A percentile compares a stretch with the other conserved stretches of the same genome.
Evolutionary conservation across 2,113 vertebrate species (phyloP).

Genomic region (Elgaria multicarinata): DNA sequence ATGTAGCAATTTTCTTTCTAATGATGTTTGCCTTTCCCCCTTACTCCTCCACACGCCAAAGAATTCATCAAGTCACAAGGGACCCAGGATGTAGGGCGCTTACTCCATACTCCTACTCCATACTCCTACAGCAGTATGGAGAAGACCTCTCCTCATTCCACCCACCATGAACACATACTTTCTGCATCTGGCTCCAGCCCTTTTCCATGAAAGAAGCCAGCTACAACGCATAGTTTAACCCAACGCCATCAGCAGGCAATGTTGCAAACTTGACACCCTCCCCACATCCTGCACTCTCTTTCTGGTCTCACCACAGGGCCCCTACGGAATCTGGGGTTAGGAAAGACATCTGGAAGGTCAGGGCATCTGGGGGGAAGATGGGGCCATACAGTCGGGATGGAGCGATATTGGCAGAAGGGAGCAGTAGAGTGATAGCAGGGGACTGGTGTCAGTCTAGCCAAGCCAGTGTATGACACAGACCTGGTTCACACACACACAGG

Average conservation of each 20-base stretch:
- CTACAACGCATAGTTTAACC: too few relatives aligned
- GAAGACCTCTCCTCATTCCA: not conserved
- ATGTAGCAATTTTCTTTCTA: not conserved
- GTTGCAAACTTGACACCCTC: not conserved
- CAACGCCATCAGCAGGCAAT: not conserved
- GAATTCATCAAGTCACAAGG: not conserved
- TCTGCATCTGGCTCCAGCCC: not conserved
- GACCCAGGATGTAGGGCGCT: not conserved
- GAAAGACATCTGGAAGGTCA: not conserved
- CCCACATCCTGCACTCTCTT: not conserved
- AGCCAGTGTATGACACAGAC: not conserved
- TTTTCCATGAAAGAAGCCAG: not conserved
- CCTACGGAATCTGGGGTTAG: not conserved
- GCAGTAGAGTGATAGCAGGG: not conserved
- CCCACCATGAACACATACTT: not conserved
- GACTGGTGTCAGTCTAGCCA: not conserved
- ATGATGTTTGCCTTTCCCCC: too few relatives aligned
- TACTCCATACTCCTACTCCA: too few relatives aligned
- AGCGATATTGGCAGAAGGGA: not conserved
- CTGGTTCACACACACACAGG: not conserved
- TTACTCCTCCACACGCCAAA: not conserved
- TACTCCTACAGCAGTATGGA: not conserved
- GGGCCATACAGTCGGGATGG: not conserved
- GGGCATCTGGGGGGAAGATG: not conserved
- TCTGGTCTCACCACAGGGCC: not conserved